A percentile compares a stretch with the other conserved stretches of the same genome.
Conservation (phyloP, 2,113 vertebrate species). For the Macrotis lagotis region DNA sequence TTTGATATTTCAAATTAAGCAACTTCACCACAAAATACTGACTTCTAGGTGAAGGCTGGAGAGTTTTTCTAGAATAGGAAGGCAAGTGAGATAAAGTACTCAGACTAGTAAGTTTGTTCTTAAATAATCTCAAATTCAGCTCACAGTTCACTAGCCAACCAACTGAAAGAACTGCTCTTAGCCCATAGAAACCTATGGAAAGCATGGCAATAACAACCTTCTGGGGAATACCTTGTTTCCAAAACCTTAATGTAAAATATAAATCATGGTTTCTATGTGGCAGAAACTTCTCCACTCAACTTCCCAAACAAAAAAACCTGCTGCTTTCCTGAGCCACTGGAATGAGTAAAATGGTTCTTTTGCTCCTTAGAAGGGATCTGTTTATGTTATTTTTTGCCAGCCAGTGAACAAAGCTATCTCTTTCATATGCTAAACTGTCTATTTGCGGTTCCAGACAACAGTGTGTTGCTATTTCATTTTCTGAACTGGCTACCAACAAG, state of each 20-base stretch:
- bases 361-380: slow-evolving; percentile 59
- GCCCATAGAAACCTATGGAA: slow-evolving; percentile 21
- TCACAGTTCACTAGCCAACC: neutral
- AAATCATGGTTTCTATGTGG: slow-evolving; percentile 48
- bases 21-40: slow-evolving; percentile 21
- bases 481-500: slow-evolving; percentile 25
- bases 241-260: slow-evolving; percentile 59
- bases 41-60: slow-evolving; percentile 17
- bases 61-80: slow-evolving; percentile 4
- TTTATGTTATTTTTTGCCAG: slow-evolving; percentile 50
- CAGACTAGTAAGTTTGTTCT: slow-evolving; percentile 39
- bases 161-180: slow-evolving; percentile 13
- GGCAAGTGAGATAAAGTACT: slow-evolving; percentile 12
- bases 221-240: slow-evolving; percentile 28
- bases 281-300: neutral
- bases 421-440: slow-evolving; percentile 63
- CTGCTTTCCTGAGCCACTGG: slow-evolving; percentile 41
- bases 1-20: slow-evolving; percentile 5
- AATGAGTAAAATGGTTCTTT: slow-evolving; percentile 59
- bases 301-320: neutral
- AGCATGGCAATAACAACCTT: neutral
- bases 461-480: slow-evolving; percentile 50
- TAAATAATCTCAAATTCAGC: slow-evolving; percentile 30
- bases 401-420: slow-evolving; percentile 49
- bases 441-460: slow-evolving; percentile 46